Evolutionary conservation across 2,797 vertebrate species (phyloP).

Genomic region (Sebastes alutus): DNA sequence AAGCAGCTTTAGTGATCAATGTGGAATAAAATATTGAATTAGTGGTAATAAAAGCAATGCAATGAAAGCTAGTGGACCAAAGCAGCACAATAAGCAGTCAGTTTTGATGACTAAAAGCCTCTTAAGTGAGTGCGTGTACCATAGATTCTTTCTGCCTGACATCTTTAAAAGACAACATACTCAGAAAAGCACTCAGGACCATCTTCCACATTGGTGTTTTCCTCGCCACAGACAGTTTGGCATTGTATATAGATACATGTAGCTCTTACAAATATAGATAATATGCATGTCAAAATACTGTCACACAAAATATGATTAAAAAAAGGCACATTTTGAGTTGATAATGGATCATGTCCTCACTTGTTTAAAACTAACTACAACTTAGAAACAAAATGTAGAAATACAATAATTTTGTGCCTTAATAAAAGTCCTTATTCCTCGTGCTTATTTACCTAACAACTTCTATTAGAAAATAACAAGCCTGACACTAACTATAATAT

Average conservation of each 20-base stretch:
- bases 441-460: not conserved
- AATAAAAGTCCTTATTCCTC: not conserved
- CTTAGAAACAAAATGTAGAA: slow-evolving; percentile 46
- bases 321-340: slow-evolving; percentile 28
- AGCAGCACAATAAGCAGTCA: slow-evolving; percentile 47
- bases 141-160: slow-evolving; percentile 10
- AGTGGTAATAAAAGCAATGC: slow-evolving; percentile 36
- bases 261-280: slow-evolving; percentile 20
- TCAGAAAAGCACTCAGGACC: not conserved
- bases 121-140: slow-evolving; percentile 51
- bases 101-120: not conserved
- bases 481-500: not conserved
- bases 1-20: slow-evolving; percentile 41
- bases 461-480: not conserved
- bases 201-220: not conserved
- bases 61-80: slow-evolving; percentile 32
- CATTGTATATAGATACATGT: not conserved
- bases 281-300: slow-evolving; percentile 26
- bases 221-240: slow-evolving; percentile 16
- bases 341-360: slow-evolving; percentile 4
- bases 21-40: slow-evolving; percentile 26
- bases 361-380: slow-evolving; percentile 29
- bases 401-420: slow-evolving; percentile 5
- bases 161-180: not conserved
- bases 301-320: slow-evolving; percentile 7